Evolutionary conservation across 2,797 vertebrate species (phyloP).

Genomic region (Argyrosomus regius): DNA sequence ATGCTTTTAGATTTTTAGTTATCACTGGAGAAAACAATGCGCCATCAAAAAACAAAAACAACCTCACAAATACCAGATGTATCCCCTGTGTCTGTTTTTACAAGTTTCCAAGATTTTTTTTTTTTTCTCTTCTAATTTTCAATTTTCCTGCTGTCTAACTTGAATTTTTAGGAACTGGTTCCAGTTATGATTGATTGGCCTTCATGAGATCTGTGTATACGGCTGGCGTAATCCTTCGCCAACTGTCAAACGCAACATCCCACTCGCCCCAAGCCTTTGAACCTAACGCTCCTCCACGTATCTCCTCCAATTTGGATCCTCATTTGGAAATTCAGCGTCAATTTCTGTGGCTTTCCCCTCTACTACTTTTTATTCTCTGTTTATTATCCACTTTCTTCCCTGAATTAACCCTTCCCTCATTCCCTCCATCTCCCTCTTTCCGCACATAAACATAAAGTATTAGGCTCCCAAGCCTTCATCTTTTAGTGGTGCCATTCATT

Average conservation of each 20-base stretch:
- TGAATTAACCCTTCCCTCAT: conserved; percentile 24
- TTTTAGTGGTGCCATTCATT: conserved; percentile 57
- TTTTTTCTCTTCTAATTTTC: conserved; percentile 1
- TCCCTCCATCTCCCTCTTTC: conserved; percentile 22
- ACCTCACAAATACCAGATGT: background rate
- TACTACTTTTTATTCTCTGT: conserved; percentile 16
- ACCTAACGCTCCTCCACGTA: conserved; percentile 37
- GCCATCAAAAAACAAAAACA: background rate
- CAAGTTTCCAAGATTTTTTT: conserved; percentile 1
- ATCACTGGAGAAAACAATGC: background rate
- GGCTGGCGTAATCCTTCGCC: conserved; percentile 60
- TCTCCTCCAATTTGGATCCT: conserved; percentile 65
- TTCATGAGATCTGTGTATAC: conserved; percentile 45
- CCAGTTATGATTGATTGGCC: conserved; percentile 44
- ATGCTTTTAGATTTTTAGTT: background rate
- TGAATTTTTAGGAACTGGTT: conserved; percentile 42
- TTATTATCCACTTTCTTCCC: conserved; percentile 35
- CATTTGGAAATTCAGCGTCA: conserved; percentile 63
- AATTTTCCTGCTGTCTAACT: background rate
- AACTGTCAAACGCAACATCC: conserved; percentile 61
- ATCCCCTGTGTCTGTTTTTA: background rate
- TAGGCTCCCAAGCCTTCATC: conserved; percentile 46
- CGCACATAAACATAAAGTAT: conserved; percentile 31
- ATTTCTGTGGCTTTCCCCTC: conserved; percentile 29
- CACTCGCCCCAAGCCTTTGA: conserved; percentile 48